Percentiles rank a stretch among this genome's conserved stretches.
These are phyloP conservation scores for Micrastur ruficollis DNA, from an alignment of 2,797 vertebrate genomes.

Conservation along the genomic window DNA sequence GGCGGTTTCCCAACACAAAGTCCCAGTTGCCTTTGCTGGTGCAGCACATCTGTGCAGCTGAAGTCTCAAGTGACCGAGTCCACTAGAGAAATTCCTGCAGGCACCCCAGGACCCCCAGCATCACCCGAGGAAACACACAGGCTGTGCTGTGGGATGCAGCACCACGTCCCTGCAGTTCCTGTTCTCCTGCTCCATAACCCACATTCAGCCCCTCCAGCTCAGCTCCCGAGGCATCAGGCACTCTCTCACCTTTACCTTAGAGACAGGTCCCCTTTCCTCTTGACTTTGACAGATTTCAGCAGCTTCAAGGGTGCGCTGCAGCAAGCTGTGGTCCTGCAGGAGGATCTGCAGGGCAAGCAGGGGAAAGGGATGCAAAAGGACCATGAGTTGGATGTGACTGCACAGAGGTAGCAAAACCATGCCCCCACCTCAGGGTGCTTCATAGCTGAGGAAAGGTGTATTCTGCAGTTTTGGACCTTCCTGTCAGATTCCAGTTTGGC, in stretches of 20 bases:
- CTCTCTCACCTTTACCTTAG: no score
- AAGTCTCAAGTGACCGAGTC: fast-evolving
- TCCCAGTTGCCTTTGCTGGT: not conserved
- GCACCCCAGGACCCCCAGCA: fast-evolving
- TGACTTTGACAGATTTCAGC: not conserved
- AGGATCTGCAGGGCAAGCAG: not conserved
- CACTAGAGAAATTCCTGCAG: not conserved
- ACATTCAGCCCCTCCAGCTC: not conserved
- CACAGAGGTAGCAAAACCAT: not conserved
- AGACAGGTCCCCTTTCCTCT: fast-evolving
- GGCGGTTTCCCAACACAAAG: not conserved
- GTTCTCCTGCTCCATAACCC: fast-evolving
- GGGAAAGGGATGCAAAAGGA: not conserved
- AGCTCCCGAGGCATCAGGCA: not conserved
- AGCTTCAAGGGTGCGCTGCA: not conserved
- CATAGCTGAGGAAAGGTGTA: not conserved
- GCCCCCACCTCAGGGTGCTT: not conserved
- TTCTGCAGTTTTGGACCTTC: fast-evolving
- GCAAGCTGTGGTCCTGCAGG: not conserved
- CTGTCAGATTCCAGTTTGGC: not conserved
- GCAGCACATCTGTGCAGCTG: not conserved
- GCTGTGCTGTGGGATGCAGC: not conserved
- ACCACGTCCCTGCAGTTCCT: not conserved
- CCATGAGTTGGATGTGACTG: not conserved
- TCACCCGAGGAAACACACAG: fast-evolving